These are phyloP conservation scores for Deilephila elpenor DNA, from an alignment of 2,888 invertebrate genomes.

Conservation along the genomic window DNA sequence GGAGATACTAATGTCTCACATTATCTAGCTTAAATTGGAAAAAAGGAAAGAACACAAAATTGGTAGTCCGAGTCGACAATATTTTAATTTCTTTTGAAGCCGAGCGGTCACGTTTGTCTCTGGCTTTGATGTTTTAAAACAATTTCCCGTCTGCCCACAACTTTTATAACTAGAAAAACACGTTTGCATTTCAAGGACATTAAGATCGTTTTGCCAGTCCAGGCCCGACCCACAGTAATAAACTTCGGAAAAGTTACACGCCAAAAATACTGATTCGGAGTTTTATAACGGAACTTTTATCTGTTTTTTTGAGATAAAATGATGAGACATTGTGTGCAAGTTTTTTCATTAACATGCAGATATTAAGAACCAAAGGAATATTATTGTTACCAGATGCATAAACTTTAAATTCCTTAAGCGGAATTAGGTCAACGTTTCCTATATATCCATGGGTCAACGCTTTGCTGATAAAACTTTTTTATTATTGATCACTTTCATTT, in stretches of 20 bases:
- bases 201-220: neutral
- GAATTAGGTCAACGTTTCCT: neutral
- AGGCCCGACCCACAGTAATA: neutral
- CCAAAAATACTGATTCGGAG: neutral
- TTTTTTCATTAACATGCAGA: slow-evolving; percentile 18
- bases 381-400: slow-evolving; percentile 8
- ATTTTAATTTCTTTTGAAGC: neutral
- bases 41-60: neutral
- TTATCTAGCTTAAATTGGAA: too few species aligned
- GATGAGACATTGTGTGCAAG: neutral
- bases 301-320: slow-evolving; percentile 9
- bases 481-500: neutral
- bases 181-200: neutral
- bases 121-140: neutral
- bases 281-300: slow-evolving; percentile 2
- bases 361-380: neutral
- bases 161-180: neutral
- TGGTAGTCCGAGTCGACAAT: neutral
- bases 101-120: neutral
- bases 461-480: slow-evolving; percentile 1
- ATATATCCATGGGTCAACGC: neutral
- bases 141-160: neutral
- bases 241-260: neutral
- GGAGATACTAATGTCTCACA: too few species aligned
- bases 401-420: neutral